Percentiles rank a stretch among this genome's conserved stretches.
Conservation (phyloP, 2,113 vertebrate genomes). For the Gallinago paraguaiae region DNA sequence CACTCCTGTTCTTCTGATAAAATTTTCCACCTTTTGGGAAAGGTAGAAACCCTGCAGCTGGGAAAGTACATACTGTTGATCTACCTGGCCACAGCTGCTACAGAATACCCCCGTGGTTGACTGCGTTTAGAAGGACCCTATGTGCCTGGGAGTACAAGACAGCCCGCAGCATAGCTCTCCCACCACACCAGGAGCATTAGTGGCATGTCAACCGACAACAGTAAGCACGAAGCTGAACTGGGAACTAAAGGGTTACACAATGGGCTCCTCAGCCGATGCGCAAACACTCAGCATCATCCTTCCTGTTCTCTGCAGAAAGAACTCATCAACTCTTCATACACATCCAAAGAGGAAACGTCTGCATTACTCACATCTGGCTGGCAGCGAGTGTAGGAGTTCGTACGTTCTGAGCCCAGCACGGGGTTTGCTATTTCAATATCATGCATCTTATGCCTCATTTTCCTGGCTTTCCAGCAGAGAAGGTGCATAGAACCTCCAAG, state of each 20-base stretch:
- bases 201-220: not conserved
- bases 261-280: not conserved
- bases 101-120: not conserved
- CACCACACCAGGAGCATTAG: not conserved
- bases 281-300: constrained; percentile 5
- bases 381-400: not conserved
- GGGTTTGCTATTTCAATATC: not conserved
- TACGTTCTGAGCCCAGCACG: not conserved
- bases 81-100: not conserved
- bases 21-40: not conserved
- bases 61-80: not conserved
- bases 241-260: constrained; percentile 19
- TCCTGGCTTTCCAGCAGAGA: not conserved
- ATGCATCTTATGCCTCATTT: not conserved
- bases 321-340: not conserved
- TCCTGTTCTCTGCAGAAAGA: constrained; percentile 10
- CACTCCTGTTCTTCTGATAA: not conserved
- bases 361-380: constrained; percentile 49
- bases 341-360: constrained; percentile 15
- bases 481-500: not conserved
- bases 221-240: not conserved
- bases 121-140: not conserved
- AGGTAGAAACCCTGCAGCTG: not conserved
- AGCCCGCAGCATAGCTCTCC: not conserved
- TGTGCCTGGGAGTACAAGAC: not conserved